Percentiles rank a stretch among this genome's conserved stretches.
phyloP scores from a whole-genome alignment of 2,888 invertebrate genomes.

The Sphaerophoria rueppellii region DNA sequence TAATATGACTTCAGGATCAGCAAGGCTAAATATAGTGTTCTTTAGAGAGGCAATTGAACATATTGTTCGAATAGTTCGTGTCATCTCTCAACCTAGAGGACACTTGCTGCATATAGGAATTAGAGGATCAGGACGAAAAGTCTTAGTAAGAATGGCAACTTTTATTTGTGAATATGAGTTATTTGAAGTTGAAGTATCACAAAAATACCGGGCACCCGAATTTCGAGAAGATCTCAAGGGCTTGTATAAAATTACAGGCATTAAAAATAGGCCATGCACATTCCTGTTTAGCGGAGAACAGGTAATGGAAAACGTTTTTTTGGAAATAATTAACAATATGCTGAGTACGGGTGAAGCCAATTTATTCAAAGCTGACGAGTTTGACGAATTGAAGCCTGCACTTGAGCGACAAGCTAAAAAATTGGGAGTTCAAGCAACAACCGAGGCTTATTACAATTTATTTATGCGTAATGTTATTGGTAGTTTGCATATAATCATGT shows the following conservation, averaged over 20 bases:
- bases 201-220: constrained; percentile 89
- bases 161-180: constrained; percentile 91
- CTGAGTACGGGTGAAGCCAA: constrained; percentile 94
- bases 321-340: constrained; percentile 94
- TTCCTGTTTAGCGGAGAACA: constrained; percentile 95
- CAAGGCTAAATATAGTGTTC: constrained; percentile 91
- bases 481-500: constrained; percentile 91
- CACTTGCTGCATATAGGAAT: constrained; percentile 93
- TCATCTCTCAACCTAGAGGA: constrained; percentile 92
- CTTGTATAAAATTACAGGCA: constrained; percentile 88
- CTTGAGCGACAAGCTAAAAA: constrained; percentile 78
- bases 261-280: constrained; percentile 88
- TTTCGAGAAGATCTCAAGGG: constrained; percentile 92
- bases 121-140: constrained; percentile 93
- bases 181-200: constrained; percentile 91
- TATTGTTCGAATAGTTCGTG: constrained; percentile 90
- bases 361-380: constrained; percentile 93
- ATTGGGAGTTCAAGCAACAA: constrained; percentile 83
- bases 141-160: constrained; percentile 89
- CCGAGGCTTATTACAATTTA: constrained; percentile 88
- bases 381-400: constrained; percentile 86
- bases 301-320: constrained; percentile 91
- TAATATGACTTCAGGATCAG: constrained; percentile 90
- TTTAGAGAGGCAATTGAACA: constrained; percentile 95
- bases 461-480: constrained; percentile 89